A percentile compares a stretch with the other conserved stretches of the same genome.
These are phyloP conservation scores for Dasyurus viverrinus DNA, from an alignment of 2,113 vertebrate species.

Conservation along the genomic window DNA sequence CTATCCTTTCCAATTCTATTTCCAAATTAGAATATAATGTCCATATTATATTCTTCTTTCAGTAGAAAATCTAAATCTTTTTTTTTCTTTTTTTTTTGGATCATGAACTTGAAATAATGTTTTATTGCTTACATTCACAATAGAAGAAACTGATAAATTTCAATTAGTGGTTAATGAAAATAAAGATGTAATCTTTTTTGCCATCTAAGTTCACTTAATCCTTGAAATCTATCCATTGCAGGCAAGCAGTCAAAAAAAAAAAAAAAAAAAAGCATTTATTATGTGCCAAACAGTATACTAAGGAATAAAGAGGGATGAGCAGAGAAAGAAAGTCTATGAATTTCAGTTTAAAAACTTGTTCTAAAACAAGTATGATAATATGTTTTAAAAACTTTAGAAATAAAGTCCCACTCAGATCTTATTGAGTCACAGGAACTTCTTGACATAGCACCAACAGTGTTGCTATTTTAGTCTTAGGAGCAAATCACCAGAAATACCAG, in stretches of 20 bases:
- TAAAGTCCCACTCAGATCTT: not conserved
- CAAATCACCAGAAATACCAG: not conserved
- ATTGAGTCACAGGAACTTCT: not conserved
- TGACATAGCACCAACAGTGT: not conserved
- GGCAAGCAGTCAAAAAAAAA: not conserved
- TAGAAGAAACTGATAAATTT: not conserved
- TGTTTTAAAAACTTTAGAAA: not conserved
- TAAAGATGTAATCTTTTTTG: not conserved
- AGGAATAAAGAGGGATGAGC: not conserved
- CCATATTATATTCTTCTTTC: not conserved
- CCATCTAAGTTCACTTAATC: not conserved
- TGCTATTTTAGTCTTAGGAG: not conserved
- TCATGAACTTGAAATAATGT: not conserved
- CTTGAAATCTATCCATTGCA: not conserved
- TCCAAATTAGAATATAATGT: too few species aligned
- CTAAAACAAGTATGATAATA: not conserved
- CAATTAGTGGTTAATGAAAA: not conserved
- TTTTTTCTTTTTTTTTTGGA: not conserved
- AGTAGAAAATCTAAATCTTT: not conserved
- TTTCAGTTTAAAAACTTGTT: not conserved
- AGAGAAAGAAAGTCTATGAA: not conserved
- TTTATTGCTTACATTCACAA: not conserved
- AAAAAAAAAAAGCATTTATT: not conserved
- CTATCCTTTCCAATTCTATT: not conserved
- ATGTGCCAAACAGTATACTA: not conserved